Conservation (phyloP, 1,140 invertebrate species). For the Triops longicaudatus region DNA sequence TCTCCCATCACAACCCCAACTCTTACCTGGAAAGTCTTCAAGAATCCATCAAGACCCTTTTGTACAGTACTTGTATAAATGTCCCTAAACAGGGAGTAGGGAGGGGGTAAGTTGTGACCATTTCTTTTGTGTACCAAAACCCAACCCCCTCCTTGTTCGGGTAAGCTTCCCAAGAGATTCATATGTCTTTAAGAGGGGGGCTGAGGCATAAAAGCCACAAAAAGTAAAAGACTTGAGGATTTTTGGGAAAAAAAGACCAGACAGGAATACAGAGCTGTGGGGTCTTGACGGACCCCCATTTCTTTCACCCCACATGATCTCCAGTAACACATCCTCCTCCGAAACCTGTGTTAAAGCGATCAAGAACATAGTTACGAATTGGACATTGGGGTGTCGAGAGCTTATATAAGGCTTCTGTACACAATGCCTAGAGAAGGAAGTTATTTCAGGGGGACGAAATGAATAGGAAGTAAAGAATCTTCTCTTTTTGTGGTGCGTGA, state of each 20-base stretch:
- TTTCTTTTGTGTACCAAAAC: neutral
- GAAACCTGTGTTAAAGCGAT: neutral
- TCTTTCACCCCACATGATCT: neutral
- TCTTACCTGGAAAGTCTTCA: neutral
- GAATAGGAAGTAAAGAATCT: neutral
- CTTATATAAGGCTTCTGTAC: neutral
- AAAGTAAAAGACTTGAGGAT: neutral
- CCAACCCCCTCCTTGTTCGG: neutral
- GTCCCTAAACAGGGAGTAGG: neutral
- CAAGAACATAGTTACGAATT: neutral
- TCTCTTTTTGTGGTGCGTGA: constrained; percentile 1
- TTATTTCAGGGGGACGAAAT: neutral
- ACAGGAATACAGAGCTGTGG: neutral
- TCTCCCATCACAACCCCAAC: neutral
- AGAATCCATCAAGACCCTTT: neutral
- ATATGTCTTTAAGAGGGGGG: neutral
- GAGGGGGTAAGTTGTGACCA: neutral
- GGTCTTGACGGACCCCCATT: neutral
- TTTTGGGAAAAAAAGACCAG: neutral
- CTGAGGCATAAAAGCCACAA: neutral
- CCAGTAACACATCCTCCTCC: neutral
- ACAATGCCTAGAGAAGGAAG: neutral
- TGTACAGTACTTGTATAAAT: neutral
- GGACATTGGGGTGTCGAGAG: neutral
- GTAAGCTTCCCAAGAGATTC: neutral